Evolutionary conservation across 2,113 vertebrate species (phyloP).

Genomic region (Falcunculus frontatus): DNA sequence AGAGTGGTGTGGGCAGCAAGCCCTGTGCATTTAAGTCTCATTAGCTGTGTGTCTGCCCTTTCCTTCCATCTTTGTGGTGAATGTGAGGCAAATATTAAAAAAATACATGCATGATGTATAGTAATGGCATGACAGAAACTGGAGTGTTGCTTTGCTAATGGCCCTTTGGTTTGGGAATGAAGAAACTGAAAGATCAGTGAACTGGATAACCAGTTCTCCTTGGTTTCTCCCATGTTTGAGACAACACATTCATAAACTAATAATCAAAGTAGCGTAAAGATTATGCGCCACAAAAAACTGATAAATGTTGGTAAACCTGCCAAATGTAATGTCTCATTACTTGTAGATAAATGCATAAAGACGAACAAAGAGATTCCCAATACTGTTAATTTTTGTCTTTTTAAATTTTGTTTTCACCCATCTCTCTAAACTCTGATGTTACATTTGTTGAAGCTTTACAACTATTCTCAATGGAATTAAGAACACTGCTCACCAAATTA

Average conservation of each 20-base stretch:
- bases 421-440: not conserved
- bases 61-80: not conserved
- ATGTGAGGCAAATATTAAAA: not conserved
- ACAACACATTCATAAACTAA: not conserved
- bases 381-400: not conserved
- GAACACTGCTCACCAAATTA: constrained; percentile 7
- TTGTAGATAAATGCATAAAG: not conserved
- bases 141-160: not conserved
- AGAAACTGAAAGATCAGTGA: not conserved
- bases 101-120: not conserved
- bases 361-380: not conserved
- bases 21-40: not conserved
- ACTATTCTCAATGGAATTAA: not conserved
- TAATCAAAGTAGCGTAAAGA: not conserved
- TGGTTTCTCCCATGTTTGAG: not conserved
- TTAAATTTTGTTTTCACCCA: not conserved
- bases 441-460: constrained; percentile 7
- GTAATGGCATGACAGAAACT: not conserved
- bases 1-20: not conserved
- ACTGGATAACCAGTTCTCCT: not conserved
- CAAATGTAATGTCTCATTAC: not conserved
- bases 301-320: not conserved
- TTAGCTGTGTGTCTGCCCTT: not conserved
- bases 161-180: not conserved
- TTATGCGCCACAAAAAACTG: not conserved